Base-by-base conservation (phyloP, 2,113 vertebrate species). In the Oreotrochilus melanogaster region DNA sequence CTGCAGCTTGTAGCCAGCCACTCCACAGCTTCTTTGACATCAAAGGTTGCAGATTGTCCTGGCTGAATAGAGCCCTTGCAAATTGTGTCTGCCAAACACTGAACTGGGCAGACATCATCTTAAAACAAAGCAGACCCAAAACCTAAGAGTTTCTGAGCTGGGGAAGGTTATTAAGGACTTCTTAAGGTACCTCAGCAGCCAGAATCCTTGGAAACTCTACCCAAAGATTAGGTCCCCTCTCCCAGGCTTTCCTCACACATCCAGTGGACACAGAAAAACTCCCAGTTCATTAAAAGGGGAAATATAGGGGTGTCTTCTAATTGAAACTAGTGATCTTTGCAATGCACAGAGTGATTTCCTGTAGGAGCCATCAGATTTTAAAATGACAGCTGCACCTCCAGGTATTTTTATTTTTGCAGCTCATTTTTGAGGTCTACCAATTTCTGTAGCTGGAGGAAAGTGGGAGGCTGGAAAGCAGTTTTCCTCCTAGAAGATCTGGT, bases 41-140 rank as follows among this genome's bases (percentile, higher is more conserved):
- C 95, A 97, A 97, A 98, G 96, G 94, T 93, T 97, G 96, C 93
- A 96, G 94, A 95, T 64, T 97, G 95, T 97, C 92, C 92, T 79
- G 88, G 90, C 86, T 97, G 97, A 98, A 97, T 97, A 97, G 86
- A 96, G 76, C 72, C 86, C 93, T 94, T 95, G 92, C 66, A 95
- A 96, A 97, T 93, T 65, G 21, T 1, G 3, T 95, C 96, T 96
- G 33, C 80, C 88, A 35, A 91, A 64, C 42, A 88, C 91, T 89
- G 95, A 83, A 45, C 79, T 48, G 88, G 54, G 79, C 61, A 66
- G 43, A 85, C 14, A 0, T 90, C 93, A 65, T 73, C 64, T 74
- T 35, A 48, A 74, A 95, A 92, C 89, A 87, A 39, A 39, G 39
- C 39, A 39, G 11, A 39, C 39, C 39, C 11, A 39, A 39, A 39